Conservation (phyloP, 64 coral and sea anemone species). For the Orbicella faveolata region DNA sequence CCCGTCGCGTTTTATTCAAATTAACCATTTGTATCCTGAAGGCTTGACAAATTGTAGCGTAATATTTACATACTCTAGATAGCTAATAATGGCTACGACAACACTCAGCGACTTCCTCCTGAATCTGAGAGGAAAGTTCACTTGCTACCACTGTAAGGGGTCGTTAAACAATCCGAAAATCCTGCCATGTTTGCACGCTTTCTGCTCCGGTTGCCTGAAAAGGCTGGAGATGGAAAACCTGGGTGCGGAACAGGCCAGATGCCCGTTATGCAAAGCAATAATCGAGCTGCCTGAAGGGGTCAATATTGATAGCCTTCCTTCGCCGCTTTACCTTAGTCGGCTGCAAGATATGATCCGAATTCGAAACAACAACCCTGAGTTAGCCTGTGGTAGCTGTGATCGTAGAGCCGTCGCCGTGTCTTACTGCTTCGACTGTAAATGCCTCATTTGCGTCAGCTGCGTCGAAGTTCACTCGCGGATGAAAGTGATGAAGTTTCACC, state of each 20-base stretch:
- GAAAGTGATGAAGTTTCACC: constrained; percentile 69
- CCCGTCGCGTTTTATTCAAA: constrained; percentile 1
- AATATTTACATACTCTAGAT: constrained; percentile 35
- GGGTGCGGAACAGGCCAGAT: constrained; percentile 34
- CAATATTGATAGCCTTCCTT: constrained; percentile 60
- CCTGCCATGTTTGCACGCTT: constrained; percentile 76
- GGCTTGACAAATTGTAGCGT: neutral
- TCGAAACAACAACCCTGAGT: constrained; percentile 54
- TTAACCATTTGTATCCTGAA: neutral
- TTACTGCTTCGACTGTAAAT: constrained; percentile 84
- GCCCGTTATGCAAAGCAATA: constrained; percentile 58
- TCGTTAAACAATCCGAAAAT: constrained; percentile 77
- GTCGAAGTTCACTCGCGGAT: constrained; percentile 68
- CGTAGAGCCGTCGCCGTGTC: constrained; percentile 39
- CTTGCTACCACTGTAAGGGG: constrained; percentile 69
- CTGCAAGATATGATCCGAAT: constrained; percentile 71
- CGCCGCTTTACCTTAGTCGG: constrained; percentile 67
- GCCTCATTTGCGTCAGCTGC: constrained; percentile 69
- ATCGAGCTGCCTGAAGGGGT: constrained; percentile 47
- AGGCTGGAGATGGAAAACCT: constrained; percentile 38
- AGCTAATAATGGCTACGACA: constrained; percentile 24
- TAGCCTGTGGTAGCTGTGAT: constrained; percentile 75
- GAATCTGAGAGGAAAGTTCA: constrained; percentile 58
- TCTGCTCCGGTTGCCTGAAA: constrained; percentile 70
- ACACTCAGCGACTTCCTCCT: constrained; percentile 22